Percentiles rank a stretch among this genome's conserved stretches.
Conservation (phyloP, 35 echinoderm and acorn worm genomes). For the Eucidaris tribuloides region DNA sequence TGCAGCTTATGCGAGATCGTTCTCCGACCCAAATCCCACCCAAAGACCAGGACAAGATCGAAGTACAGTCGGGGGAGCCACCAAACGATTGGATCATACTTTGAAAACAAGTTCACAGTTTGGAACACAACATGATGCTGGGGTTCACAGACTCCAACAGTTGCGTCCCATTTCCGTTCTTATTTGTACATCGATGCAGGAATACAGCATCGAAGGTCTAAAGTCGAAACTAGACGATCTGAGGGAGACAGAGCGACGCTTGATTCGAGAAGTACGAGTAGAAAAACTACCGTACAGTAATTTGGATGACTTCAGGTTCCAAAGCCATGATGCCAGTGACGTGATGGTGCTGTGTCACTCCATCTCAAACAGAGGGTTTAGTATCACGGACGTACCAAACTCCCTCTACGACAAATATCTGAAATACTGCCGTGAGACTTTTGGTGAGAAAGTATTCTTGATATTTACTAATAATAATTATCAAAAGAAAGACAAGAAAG, state of each 20-base stretch:
- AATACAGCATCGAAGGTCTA: not conserved
- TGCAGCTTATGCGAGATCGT: no score
- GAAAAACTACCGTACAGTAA: conserved; percentile 1
- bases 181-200: not conserved
- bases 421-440: not conserved
- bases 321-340: not conserved
- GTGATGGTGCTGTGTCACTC: conserved; percentile 15
- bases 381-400: not conserved
- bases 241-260: not conserved
- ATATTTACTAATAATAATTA: no score
- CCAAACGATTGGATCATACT: no score
- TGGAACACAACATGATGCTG: no score
- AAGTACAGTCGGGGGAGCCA: no score
- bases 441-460: not conserved
- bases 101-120: no score
- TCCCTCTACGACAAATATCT: conserved; percentile 3
- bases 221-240: not conserved
- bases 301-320: not conserved
- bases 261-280: not conserved
- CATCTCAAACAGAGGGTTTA: not conserved
- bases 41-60: no score
- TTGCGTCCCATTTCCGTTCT: not conserved
- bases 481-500: no score
- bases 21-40: no score
- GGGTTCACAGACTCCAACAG: no score